phyloP scores from a whole-genome alignment of 2,797 vertebrate species.

The Girardinus metallicus region DNA sequence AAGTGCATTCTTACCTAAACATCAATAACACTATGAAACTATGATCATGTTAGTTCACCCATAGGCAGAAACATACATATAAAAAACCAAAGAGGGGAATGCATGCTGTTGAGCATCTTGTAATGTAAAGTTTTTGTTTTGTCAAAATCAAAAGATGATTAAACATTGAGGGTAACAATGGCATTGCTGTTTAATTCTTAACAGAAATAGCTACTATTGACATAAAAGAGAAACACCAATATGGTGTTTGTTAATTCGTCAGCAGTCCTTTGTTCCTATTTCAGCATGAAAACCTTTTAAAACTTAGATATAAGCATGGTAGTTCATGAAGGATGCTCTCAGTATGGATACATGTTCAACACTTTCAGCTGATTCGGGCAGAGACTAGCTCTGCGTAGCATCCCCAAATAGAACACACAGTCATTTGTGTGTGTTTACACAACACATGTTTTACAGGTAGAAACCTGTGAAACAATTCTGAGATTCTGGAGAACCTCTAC shows the following conservation, averaged over 20 bases:
- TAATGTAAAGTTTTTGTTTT: constrained; percentile 32
- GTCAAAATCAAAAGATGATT: constrained; percentile 36
- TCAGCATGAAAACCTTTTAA: constrained; percentile 48
- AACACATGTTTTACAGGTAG: constrained; percentile 34
- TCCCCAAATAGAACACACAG: constrained; percentile 36
- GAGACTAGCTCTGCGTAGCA: constrained; percentile 48
- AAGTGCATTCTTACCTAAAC: constrained; percentile 83
- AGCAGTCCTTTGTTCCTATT: constrained; percentile 47
- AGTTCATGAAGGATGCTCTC: constrained; percentile 32
- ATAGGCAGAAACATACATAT: constrained; percentile 55
- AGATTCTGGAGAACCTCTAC: constrained; percentile 1
- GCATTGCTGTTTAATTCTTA: constrained; percentile 30
- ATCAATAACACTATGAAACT: constrained; percentile 70
- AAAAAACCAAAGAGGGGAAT: constrained; percentile 59
- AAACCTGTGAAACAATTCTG: constrained; percentile 8
- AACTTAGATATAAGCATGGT: constrained; percentile 20
- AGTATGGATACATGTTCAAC: constrained; percentile 32
- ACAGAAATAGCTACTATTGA: constrained; percentile 46
- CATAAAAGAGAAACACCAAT: constrained; percentile 68
- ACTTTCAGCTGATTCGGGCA: constrained; percentile 48
- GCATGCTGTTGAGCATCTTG: constrained; percentile 58
- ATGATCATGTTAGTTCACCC: constrained; percentile 61
- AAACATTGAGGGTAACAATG: constrained; percentile 17
- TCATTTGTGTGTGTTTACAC: constrained; percentile 30
- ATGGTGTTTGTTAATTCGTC: constrained; percentile 70